A percentile compares a stretch with the other conserved stretches of the same genome.
Conservation (phyloP, 2,888 invertebrate species). For the Cryptus viduatorius region DNA sequence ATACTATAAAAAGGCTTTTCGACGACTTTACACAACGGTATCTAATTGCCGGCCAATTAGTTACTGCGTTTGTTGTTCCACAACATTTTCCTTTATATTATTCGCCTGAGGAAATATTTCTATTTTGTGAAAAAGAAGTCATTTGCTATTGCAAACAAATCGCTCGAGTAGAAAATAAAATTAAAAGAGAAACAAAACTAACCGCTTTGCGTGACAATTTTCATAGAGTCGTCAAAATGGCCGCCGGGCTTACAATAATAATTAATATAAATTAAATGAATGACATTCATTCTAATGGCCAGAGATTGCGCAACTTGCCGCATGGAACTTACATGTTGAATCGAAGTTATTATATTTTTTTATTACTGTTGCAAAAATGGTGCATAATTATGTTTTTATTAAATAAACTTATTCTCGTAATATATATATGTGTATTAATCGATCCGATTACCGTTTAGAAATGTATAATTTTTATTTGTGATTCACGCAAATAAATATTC, state of each 20-base stretch:
- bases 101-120: not conserved
- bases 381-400: not conserved
- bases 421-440: not conserved
- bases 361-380: not conserved
- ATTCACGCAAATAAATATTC: not conserved
- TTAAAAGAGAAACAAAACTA: no score
- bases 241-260: no score
- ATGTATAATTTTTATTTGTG: not conserved
- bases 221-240: no score
- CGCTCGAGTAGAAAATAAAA: no score
- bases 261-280: no score
- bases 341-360: not conserved
- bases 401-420: not conserved
- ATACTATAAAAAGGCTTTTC: not conserved
- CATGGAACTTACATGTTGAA: not conserved
- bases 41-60: not conserved
- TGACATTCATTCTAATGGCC: no score
- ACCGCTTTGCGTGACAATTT: no score
- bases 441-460: not conserved
- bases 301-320: no score
- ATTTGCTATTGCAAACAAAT: not conserved
- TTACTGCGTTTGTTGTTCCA: not conserved
- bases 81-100: not conserved
- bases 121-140: not conserved
- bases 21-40: not conserved